Evolutionary conservation across 1,140 invertebrate species (phyloP).

Genomic region (Leptinotarsa defecta): DNA sequence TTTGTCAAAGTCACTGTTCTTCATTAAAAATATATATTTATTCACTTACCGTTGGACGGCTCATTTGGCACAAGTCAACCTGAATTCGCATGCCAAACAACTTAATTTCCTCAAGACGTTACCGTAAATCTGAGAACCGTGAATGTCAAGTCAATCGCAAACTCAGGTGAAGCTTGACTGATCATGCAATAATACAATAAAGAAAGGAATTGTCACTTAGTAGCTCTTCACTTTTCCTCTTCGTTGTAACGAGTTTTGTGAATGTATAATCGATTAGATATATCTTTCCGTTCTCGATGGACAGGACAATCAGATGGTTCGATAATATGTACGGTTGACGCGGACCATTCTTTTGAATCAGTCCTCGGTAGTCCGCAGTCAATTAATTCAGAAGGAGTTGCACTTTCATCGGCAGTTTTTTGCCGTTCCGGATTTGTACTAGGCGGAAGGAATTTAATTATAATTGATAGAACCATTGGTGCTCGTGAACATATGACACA

Average conservation of each 20-base stretch:
- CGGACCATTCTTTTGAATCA: not conserved
- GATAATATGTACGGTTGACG: not conserved
- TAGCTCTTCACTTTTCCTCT: not conserved
- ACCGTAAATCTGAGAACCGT: not conserved
- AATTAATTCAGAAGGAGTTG: not conserved
- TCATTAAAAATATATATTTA: too few species aligned
- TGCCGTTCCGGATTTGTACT: too few species aligned
- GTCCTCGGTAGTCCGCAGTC: not conserved
- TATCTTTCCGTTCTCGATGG: not conserved
- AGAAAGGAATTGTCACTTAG: conserved; percentile 3
- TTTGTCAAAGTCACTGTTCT: too few species aligned
- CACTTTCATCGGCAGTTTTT: not conserved
- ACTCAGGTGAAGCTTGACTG: not conserved
- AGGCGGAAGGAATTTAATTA: too few species aligned
- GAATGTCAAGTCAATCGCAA: not conserved
- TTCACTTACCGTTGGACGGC: not conserved
- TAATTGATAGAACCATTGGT: too few species aligned
- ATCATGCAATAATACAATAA: not conserved
- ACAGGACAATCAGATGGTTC: not conserved
- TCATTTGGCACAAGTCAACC: not conserved
- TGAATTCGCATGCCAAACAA: not conserved
- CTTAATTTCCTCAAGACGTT: not conserved
- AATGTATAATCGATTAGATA: conserved; percentile 9
- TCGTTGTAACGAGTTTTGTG: conserved; percentile 1
- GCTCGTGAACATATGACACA: too few species aligned